A percentile compares a stretch with the other conserved stretches of the same genome.
phyloP scores from a whole-genome alignment of 2,797 vertebrate genomes.

The Chiropotes sagulatus region DNA sequence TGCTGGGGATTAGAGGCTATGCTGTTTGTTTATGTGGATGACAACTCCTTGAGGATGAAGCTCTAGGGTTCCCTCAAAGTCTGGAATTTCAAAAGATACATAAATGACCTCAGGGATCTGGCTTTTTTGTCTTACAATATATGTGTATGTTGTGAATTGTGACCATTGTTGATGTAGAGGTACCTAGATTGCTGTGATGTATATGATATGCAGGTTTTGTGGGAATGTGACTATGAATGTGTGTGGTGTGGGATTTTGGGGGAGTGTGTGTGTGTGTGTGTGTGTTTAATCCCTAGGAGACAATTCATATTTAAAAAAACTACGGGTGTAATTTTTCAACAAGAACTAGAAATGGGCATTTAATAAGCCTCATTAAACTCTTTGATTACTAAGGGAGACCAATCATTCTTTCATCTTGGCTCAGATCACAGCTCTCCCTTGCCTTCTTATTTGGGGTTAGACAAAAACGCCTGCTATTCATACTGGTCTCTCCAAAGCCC shows the following conservation, averaged over 20 bases:
- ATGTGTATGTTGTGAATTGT: background rate
- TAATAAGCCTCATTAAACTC: conserved; percentile 82
- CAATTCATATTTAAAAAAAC: conserved; percentile 43
- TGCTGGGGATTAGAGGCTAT: conserved; percentile 9
- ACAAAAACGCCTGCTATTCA: conserved; percentile 77
- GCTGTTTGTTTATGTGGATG: conserved; percentile 59
- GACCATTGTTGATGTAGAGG: background rate
- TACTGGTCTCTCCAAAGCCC: conserved; percentile 81
- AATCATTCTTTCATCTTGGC: conserved; percentile 78
- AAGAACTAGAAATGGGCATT: conserved; percentile 79
- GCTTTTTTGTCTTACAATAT: background rate
- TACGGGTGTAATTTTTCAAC: conserved; percentile 71
- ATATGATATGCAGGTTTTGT: background rate
- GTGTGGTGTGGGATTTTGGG: background rate
- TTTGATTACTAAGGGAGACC: conserved; percentile 76
- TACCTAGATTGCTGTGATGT: no score
- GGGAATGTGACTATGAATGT: background rate
- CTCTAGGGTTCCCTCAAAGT: conserved; percentile 39
- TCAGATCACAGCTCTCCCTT: conserved; percentile 76
- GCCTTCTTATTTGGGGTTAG: conserved; percentile 70
- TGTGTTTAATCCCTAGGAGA: conserved; percentile 48
- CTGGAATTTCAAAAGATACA: conserved; percentile 49
- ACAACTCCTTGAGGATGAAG: conserved; percentile 4
- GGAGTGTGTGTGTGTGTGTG: no score
- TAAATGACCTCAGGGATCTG: background rate